Evolutionary conservation across 2,797 vertebrate species (phyloP), one percentile per base, ranked within the genome.

Genomic region (Coendou prehensilis): DNA sequence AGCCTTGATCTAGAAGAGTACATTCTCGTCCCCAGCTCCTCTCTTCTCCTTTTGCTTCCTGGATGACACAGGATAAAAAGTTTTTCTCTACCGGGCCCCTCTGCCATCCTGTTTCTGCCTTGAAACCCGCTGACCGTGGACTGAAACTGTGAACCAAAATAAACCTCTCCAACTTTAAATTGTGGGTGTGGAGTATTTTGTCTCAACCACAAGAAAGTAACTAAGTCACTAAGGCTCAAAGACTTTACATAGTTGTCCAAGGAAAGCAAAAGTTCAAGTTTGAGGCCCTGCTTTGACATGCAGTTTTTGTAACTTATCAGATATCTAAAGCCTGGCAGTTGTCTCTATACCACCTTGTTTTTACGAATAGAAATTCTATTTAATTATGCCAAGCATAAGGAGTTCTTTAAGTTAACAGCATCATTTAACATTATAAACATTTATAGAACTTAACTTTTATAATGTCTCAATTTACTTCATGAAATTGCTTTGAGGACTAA

Each of bases 401-500:
- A 17, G 2, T 54, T 71, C 56, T 37, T 52, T 61, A 52, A 37
- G 57, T 91, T 80, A 75, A 64, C 4, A 56, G 14, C 30, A 57
- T 90, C 17, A 37, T 41, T 96, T 93, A 76, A 23, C 85, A 89
- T 81, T 75, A 83, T 5, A 54, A 52, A 22, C 14, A 41, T 95
- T 92, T 76, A 14, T 11, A 87, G 23, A 88, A 95, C 15, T 71
- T 89, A 81, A 71, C 47, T 59, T 93, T 95, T 47, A 0, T 33
- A 87, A 80, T 52, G 22, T 47, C 57, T 88, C 57, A 87, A 80
- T 73, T 83, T 88, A 78, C n/a, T 80, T 69, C 47, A n/a, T 76
- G 52, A 91, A 90, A 95, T 76, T 91, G 52, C 83, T 79, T 33
- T 83, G 56, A 92, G 52, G n/a, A 71, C 87, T 41, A 81, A 88